Evolutionary conservation across 2,113 vertebrate genomes (phyloP).

Genomic region (Aspiorhynchus laticeps): DNA sequence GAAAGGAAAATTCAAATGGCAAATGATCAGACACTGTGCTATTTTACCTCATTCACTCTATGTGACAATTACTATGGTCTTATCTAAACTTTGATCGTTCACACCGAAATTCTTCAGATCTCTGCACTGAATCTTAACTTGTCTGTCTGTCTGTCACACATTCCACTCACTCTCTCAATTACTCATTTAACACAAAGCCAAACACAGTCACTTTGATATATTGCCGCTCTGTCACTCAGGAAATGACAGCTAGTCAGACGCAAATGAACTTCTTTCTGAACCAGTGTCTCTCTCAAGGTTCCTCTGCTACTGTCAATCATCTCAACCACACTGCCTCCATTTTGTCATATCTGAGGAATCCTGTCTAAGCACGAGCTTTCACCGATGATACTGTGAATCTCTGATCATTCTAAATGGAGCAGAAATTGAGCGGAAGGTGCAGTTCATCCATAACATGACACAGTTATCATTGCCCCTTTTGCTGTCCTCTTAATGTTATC

Average conservation of each 20-base stretch:
- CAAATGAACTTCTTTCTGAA: slow-evolving; percentile 44
- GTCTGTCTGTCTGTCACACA: neutral
- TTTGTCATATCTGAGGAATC: slow-evolving; percentile 16
- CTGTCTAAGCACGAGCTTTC: neutral
- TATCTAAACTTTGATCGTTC: neutral
- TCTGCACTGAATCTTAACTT: neutral
- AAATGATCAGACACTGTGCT: neutral
- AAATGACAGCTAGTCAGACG: slow-evolving; percentile 41
- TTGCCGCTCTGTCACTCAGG: slow-evolving; percentile 3
- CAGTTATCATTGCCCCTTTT: slow-evolving; percentile 1
- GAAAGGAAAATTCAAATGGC: neutral
- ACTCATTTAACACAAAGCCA: slow-evolving; percentile 22
- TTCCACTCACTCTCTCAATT: neutral
- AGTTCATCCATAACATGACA: slow-evolving; percentile 22
- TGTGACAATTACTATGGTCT: neutral
- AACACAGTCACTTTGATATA: neutral
- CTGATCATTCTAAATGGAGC: neutral
- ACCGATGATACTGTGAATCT: neutral
- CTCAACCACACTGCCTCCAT: neutral
- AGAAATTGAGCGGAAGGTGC: slow-evolving; percentile 2
- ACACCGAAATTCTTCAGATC: neutral
- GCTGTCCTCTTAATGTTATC: neutral
- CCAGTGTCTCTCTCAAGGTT: slow-evolving; percentile 3
- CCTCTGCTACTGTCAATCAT: slow-evolving; percentile 25
- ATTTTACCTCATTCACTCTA: neutral